phyloP scores from a whole-genome alignment of 2,888 invertebrate genomes.

The Sialis fuliginosa region DNA sequence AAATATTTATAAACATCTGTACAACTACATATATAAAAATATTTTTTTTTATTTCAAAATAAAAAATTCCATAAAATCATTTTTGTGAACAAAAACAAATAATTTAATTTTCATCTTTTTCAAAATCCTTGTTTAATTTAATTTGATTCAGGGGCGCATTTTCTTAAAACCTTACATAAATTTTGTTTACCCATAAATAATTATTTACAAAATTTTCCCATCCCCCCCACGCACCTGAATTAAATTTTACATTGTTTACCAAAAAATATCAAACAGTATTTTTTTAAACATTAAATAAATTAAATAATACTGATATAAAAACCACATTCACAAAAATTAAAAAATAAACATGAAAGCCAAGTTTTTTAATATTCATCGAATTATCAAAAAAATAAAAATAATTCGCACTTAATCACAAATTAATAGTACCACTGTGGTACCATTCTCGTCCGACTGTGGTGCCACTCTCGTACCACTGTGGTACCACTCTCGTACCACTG shows the following conservation, averaged over 20 bases:
- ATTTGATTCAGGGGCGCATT: too few species aligned
- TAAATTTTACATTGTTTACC: background rate
- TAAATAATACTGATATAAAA: background rate
- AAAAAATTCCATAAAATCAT: too few species aligned
- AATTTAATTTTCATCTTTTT: too few species aligned
- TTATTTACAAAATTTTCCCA: too few species aligned
- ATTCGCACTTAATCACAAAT: background rate
- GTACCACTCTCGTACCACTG: background rate
- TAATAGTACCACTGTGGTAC: background rate
- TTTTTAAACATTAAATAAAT: background rate
- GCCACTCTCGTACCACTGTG: background rate
- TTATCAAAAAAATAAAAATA: too few species aligned
- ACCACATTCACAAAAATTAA: background rate
- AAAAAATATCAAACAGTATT: background rate
- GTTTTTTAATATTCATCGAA: background rate
- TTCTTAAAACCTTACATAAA: background rate
- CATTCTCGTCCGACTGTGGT: background rate
- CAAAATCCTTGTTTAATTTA: too few species aligned
- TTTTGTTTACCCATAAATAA: background rate
- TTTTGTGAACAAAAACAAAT: too few species aligned
- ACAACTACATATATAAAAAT: too few species aligned
- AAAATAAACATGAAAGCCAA: background rate
- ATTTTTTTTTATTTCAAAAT: too few species aligned
- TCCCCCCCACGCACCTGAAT: background rate
- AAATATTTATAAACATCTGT: too few species aligned